These are phyloP conservation scores for Probosciger aterrimus DNA, from an alignment of 2,113 vertebrate species.

Conservation along the genomic window DNA sequence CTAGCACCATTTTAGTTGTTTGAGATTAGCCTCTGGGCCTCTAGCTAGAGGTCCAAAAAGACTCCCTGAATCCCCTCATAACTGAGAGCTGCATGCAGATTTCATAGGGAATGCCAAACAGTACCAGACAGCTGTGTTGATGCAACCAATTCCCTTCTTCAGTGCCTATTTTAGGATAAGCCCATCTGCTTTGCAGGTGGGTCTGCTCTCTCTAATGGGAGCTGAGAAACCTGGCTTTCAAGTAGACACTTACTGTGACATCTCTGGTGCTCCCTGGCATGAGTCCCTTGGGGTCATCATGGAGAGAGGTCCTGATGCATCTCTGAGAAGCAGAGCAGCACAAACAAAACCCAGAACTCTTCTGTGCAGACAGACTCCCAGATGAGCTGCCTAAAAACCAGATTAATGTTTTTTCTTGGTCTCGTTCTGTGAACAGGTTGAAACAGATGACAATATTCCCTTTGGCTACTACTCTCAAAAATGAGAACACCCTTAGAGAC, in stretches of 20 bases:
- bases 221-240: neutral
- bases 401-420: neutral
- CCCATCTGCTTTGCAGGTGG: neutral
- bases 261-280: neutral
- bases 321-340: neutral
- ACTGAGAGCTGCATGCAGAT: neutral
- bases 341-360: neutral
- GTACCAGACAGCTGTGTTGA: neutral
- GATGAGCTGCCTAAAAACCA: neutral
- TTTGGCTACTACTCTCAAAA: constrained; percentile 21
- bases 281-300: rapidly evolving
- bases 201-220: neutral
- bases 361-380: neutral
- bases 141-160: neutral
- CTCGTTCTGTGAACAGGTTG: neutral
- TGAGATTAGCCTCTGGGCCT: neutral
- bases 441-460: constrained; percentile 35
- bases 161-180: neutral
- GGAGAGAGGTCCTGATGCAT: rapidly evolving
- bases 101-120: neutral
- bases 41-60: neutral
- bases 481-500: constrained; percentile 18
- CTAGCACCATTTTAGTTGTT: neutral
- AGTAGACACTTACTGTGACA: neutral
- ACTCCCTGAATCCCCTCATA: neutral